Evolutionary conservation across 2,113 vertebrate genomes (phyloP).

Genomic region (Hydrochoerus hydrochaeris): DNA sequence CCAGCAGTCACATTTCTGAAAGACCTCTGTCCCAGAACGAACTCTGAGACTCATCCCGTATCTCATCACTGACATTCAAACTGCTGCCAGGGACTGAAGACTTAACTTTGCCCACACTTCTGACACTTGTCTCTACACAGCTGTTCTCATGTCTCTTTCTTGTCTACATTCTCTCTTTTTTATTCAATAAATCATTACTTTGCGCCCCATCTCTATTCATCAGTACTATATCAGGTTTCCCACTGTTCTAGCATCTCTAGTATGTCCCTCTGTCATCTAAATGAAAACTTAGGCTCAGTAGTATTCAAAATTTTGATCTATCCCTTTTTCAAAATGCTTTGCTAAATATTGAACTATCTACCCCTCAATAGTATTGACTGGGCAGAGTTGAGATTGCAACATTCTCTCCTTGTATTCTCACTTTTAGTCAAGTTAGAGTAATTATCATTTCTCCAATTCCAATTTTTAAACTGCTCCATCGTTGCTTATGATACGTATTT

Average conservation of each 20-base stretch:
- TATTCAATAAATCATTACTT: neutral
- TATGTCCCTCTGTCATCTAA: neutral
- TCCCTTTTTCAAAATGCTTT: neutral
- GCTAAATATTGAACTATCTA: constrained; percentile 1
- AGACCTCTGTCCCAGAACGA: neutral
- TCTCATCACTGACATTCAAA: neutral
- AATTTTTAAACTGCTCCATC: neutral
- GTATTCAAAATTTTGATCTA: neutral
- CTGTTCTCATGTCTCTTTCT: neutral
- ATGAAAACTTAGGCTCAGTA: neutral
- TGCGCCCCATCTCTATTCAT: neutral
- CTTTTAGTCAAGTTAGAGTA: neutral
- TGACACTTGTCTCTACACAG: neutral
- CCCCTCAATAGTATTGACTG: neutral
- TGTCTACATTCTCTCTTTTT: neutral
- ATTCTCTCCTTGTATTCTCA: accelerated
- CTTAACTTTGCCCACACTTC: neutral
- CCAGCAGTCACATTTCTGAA: neutral
- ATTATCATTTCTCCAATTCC: neutral
- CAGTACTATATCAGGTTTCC: neutral
- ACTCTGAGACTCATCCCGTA: neutral
- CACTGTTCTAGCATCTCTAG: neutral
- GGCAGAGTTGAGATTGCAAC: neutral
- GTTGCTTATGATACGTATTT: neutral
- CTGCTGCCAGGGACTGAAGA: neutral